Evolutionary conservation across 1,140 invertebrate genomes (phyloP).

Genomic region (Megathymus violae): DNA sequence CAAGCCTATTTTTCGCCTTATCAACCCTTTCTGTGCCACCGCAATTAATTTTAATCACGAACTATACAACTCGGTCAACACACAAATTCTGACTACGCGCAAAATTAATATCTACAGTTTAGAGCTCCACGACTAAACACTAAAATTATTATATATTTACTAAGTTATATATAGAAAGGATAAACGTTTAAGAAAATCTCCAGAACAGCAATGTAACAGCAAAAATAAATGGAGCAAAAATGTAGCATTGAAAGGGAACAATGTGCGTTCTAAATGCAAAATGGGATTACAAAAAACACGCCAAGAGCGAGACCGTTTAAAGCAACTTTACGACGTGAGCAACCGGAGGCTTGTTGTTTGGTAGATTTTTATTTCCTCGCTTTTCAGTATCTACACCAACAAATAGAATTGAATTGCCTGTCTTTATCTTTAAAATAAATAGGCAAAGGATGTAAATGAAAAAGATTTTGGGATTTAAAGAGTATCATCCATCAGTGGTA

Average conservation of each 20-base stretch:
- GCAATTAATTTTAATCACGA: too few species aligned
- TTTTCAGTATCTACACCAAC: constrained; percentile 1
- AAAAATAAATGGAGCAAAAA: constrained; percentile 14
- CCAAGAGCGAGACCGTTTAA: constrained; percentile 24
- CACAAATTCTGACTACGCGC: too few species aligned
- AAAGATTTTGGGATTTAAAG: too few species aligned
- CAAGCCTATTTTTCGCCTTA: too few species aligned
- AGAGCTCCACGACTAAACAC: too few species aligned
- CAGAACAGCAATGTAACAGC: not conserved
- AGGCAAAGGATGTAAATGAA: too few species aligned
- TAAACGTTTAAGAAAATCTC: constrained; percentile 3
- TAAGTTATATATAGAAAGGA: too few species aligned
- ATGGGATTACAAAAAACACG: constrained; percentile 33
- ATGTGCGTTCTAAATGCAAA: constrained; percentile 31
- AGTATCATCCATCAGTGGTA: too few species aligned
- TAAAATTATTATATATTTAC: too few species aligned
- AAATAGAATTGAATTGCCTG: not conserved
- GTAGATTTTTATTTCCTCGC: constrained; percentile 11
- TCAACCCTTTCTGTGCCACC: too few species aligned
- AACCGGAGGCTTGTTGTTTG: constrained; percentile 25
- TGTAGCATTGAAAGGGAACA: not conserved
- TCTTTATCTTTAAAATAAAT: not conserved
- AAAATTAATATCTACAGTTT: too few species aligned
- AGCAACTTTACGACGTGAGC: constrained; percentile 33
- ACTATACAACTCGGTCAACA: too few species aligned